Conservation (phyloP, 2,797 vertebrate species). For the Rhyacichthys aspro region DNA sequence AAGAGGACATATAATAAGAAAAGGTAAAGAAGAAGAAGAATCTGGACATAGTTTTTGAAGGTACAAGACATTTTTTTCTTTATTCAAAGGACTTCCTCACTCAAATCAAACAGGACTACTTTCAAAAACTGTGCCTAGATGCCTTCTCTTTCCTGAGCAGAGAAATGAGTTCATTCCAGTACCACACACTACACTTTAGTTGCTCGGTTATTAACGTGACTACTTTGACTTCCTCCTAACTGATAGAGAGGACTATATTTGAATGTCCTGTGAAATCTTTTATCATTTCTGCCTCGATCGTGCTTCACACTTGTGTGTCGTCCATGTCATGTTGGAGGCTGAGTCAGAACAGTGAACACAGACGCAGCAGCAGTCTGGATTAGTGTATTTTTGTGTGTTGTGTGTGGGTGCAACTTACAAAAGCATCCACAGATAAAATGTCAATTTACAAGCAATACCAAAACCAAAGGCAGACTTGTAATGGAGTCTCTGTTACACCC, state of each 20-base stretch:
- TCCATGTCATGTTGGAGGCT: constrained; percentile 17
- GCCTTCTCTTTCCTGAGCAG: neutral
- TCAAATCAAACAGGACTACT: too few species aligned
- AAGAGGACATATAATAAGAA: too few species aligned
- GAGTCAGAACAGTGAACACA: constrained; percentile 36
- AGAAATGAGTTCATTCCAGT: neutral
- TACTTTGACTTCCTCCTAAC: too few species aligned
- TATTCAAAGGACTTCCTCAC: too few species aligned
- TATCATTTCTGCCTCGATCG: neutral
- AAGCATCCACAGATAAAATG: constrained; percentile 29
- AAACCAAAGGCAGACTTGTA: neutral
- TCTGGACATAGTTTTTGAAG: too few species aligned
- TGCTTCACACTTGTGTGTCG: constrained; percentile 1
- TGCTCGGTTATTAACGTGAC: too few species aligned
- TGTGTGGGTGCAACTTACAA: constrained; percentile 31
- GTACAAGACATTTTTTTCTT: too few species aligned
- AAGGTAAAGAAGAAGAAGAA: too few species aligned
- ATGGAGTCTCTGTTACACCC: neutral
- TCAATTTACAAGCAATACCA: constrained; percentile 32
- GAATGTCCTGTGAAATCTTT: neutral
- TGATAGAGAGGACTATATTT: neutral
- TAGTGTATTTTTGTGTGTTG: constrained; percentile 16
- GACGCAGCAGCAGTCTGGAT: constrained; percentile 26
- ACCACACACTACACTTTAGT: too few species aligned
- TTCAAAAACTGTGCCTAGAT: too few species aligned